These are phyloP conservation scores for Caerostris darwini DNA, from an alignment of 1,140 invertebrate genomes.

Conservation along the genomic window DNA sequence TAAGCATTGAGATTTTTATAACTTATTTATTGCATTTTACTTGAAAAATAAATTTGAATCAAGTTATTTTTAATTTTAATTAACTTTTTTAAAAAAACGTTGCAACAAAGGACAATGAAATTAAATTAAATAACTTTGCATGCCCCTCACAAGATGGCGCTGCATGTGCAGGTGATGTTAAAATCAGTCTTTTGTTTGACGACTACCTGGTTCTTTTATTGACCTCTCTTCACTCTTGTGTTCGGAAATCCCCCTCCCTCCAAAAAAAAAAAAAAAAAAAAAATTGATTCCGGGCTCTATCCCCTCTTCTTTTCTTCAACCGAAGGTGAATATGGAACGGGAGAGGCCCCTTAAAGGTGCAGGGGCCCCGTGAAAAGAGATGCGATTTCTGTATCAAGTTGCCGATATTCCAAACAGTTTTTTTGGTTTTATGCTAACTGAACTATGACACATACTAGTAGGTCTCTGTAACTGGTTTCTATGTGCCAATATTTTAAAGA, in stretches of 20 bases:
- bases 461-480: too few relatives aligned
- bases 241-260: background rate
- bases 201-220: background rate
- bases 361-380: background rate
- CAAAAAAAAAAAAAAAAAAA: too few relatives aligned
- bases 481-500: too few relatives aligned
- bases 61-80: too few relatives aligned
- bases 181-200: background rate
- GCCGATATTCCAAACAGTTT: background rate
- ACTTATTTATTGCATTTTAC: too few relatives aligned
- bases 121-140: too few relatives aligned
- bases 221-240: background rate
- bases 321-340: background rate
- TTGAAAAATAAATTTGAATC: too few relatives aligned
- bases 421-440: too few relatives aligned
- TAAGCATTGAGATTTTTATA: too few relatives aligned
- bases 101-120: too few relatives aligned
- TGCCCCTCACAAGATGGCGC: background rate
- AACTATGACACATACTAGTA: too few relatives aligned
- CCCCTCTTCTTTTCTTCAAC: background rate
- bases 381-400: conserved; percentile 18
- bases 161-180: background rate
- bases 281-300: background rate
- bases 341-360: background rate
- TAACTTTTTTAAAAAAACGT: too few relatives aligned